phyloP scores from a whole-genome alignment of 2,113 vertebrate species.

The Pseudorhombus dupliciocellatus region DNA sequence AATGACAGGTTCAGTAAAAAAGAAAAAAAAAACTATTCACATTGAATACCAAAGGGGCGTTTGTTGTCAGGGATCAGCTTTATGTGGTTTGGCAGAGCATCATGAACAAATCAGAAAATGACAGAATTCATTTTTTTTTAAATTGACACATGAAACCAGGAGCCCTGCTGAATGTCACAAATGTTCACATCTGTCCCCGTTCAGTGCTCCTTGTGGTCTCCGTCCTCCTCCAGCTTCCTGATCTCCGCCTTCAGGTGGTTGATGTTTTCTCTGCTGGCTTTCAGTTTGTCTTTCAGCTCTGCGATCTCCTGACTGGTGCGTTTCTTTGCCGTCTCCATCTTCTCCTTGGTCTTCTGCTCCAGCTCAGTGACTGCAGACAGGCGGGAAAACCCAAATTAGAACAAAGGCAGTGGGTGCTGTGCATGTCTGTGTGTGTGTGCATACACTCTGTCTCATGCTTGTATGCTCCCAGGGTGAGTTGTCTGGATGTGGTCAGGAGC shows the following conservation, averaged over 20 bases:
- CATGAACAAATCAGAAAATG: not conserved
- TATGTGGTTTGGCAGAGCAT: not conserved
- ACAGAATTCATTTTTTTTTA: not conserved
- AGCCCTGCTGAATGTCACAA: not conserved
- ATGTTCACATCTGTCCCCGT: not conserved
- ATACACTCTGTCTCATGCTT: slow-evolving; percentile 99
- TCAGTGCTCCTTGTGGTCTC: slow-evolving; percentile 96
- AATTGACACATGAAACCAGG: not conserved
- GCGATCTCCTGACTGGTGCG: slow-evolving; percentile 97
- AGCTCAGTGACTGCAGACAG: slow-evolving; percentile 89
- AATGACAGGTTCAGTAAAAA: slow-evolving; percentile 18
- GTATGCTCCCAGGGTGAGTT: slow-evolving; percentile 95
- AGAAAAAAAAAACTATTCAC: not conserved
- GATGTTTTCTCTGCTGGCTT: slow-evolving; percentile 97
- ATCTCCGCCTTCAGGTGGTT: slow-evolving; percentile 97
- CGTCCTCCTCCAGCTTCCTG: slow-evolving; percentile 94
- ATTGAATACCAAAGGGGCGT: not conserved
- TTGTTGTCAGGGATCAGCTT: not conserved
- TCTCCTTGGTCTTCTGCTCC: slow-evolving; percentile 95
- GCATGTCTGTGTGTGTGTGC: slow-evolving; percentile 37
- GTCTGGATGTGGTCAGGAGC: slow-evolving; percentile 93
- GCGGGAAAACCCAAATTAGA: slow-evolving; percentile 11
- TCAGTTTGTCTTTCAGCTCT: slow-evolving; percentile 96
- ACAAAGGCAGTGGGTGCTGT: not conserved
- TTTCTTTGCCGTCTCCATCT: slow-evolving; percentile 94